Evolutionary conservation across 2,113 vertebrate genomes (phyloP).

Genomic region (Ornithorhynchus anatinus): DNA sequence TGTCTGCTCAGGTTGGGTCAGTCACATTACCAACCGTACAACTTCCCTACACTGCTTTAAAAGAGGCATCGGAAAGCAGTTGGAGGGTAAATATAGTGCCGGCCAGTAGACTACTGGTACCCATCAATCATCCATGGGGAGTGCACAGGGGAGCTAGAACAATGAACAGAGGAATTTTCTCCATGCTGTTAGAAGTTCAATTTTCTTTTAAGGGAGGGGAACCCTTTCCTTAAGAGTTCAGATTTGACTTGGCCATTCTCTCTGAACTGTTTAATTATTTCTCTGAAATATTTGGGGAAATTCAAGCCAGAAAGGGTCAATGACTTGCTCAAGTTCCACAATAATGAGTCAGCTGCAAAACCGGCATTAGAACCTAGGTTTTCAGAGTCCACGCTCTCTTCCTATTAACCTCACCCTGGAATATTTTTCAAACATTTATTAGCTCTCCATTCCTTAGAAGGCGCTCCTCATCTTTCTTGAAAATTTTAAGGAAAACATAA

Average conservation of each 20-base stretch:
- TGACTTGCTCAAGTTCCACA: neutral
- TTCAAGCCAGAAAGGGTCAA: neutral
- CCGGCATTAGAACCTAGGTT: neutral
- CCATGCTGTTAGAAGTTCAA: no score
- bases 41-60: no score
- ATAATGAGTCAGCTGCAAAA: no score
- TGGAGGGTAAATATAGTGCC: no score
- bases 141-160: no score
- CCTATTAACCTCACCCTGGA: neutral
- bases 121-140: no score
- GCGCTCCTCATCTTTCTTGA: neutral
- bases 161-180: no score
- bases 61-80: no score
- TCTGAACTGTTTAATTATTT: neutral
- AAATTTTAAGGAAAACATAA: neutral
- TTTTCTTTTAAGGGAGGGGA: no score
- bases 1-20: no score
- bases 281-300: neutral
- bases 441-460: neutral
- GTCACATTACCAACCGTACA: no score
- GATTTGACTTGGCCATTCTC: neutral
- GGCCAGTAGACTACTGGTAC: no score
- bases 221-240: neutral
- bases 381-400: neutral
- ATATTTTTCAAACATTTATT: neutral